These are phyloP conservation scores for Chamaea fasciata DNA, from an alignment of 2,113 vertebrate species.

Conservation along the genomic window DNA sequence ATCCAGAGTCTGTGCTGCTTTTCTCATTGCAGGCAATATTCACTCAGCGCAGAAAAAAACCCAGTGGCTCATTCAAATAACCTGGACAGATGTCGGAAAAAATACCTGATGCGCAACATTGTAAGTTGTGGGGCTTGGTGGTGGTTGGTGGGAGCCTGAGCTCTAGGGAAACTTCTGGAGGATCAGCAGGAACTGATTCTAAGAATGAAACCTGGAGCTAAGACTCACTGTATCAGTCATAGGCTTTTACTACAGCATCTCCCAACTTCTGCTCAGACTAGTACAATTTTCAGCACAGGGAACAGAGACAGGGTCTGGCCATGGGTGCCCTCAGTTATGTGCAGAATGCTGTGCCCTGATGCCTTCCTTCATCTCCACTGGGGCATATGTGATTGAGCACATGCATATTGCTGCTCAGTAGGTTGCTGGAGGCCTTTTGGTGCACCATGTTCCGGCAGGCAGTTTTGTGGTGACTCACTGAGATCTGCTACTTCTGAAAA, in stretches of 20 bases:
- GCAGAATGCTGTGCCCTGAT: neutral
- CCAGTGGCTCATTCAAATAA: slow-evolving; percentile 80
- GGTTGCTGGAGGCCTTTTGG: neutral
- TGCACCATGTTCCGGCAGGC: neutral
- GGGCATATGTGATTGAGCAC: neutral
- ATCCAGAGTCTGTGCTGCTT: neutral
- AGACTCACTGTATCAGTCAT: neutral
- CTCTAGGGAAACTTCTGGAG: neutral
- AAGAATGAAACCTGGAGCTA: neutral
- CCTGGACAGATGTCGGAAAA: slow-evolving; percentile 80
- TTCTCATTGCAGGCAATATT: slow-evolving; percentile 79
- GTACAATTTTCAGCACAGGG: neutral
- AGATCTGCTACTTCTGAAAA: neutral
- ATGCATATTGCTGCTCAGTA: neutral
- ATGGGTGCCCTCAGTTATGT: neutral
- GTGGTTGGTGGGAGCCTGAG: neutral
- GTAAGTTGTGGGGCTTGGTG: slow-evolving; percentile 62
- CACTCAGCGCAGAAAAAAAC: slow-evolving; percentile 70
- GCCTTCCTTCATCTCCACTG: neutral
- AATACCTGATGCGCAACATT: slow-evolving; percentile 78
- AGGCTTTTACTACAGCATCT: neutral
- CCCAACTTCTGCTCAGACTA: neutral
- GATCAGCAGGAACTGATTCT: neutral
- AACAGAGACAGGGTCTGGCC: neutral
- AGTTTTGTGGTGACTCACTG: neutral